Evolutionary conservation across 2,888 invertebrate genomes (phyloP).

Genomic region (Ischnura elegans): DNA sequence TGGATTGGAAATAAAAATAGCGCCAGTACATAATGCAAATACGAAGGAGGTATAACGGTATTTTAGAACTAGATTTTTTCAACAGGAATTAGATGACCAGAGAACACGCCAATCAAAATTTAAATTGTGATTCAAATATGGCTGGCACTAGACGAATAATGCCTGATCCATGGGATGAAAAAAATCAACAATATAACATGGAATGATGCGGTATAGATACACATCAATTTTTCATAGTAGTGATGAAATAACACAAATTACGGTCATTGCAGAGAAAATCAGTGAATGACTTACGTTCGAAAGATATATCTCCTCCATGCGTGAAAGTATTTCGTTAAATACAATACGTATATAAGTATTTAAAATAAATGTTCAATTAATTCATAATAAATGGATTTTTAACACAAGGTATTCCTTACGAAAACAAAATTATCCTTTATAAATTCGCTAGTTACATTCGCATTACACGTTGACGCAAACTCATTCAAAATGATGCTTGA

Average conservation of each 20-base stretch:
- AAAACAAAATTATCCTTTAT: no score
- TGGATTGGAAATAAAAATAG: no score
- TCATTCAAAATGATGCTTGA: no score
- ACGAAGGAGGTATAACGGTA: not conserved
- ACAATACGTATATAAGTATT: no score
- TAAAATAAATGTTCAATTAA: no score
- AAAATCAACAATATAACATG: not conserved
- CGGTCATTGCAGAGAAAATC: not conserved
- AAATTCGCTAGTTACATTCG: no score
- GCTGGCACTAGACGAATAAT: not conserved
- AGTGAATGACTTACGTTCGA: not conserved
- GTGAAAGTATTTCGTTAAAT: not conserved
- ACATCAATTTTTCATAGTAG: not conserved
- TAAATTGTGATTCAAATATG: not conserved
- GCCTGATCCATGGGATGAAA: not conserved
- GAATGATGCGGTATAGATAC: not conserved
- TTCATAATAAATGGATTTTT: no score
- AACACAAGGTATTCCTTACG: no score
- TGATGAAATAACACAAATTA: not conserved
- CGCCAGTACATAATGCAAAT: no score
- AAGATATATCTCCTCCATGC: not conserved
- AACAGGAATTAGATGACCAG: not conserved
- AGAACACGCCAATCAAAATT: not conserved
- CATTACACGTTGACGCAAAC: no score
- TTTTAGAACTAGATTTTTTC: not conserved